A percentile compares a stretch with the other conserved stretches of the same genome.
These are phyloP conservation scores for Bovichtus diacanthus DNA, from an alignment of 2,797 vertebrate species.

Conservation along the genomic window DNA sequence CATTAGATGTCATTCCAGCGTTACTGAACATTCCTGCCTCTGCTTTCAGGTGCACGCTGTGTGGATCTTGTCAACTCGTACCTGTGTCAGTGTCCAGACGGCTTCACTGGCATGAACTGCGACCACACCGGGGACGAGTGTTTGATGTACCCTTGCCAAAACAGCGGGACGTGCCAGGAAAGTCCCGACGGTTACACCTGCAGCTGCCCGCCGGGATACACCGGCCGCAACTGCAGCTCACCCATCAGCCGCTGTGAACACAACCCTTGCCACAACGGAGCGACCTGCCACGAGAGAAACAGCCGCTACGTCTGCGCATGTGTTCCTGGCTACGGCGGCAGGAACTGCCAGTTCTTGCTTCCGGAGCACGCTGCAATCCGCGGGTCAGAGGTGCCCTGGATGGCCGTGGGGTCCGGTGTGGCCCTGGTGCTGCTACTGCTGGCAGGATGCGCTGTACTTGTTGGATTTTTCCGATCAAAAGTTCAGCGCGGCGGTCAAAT, in stretches of 20 bases:
- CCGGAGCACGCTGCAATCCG: slow-evolving; percentile 90
- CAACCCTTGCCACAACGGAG: slow-evolving; percentile 95
- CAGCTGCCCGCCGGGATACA: slow-evolving; percentile 93
- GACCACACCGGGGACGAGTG: slow-evolving; percentile 92
- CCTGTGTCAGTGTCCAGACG: slow-evolving; percentile 93
- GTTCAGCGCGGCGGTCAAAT: slow-evolving; percentile 84
- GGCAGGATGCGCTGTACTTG: slow-evolving; percentile 90
- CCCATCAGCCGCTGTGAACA: slow-evolving; percentile 94
- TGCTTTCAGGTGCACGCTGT: slow-evolving; percentile 91
- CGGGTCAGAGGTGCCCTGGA: slow-evolving; percentile 90
- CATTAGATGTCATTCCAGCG: not conserved
- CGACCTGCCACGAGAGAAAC: slow-evolving; percentile 94
- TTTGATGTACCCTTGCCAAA: slow-evolving; percentile 90
- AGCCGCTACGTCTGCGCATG: slow-evolving; percentile 95
- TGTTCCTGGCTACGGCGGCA: slow-evolving; percentile 90
- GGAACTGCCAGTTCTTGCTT: slow-evolving; percentile 96
- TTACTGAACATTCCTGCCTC: not conserved
- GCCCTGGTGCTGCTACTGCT: slow-evolving; percentile 92
- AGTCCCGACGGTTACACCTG: slow-evolving; percentile 90
- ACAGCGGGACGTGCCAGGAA: slow-evolving; percentile 94
- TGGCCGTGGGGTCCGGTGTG: slow-evolving; percentile 91
- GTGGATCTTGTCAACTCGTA: slow-evolving; percentile 94
- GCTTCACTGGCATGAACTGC: slow-evolving; percentile 94
- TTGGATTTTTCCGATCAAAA: slow-evolving; percentile 91
- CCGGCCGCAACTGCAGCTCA: slow-evolving; percentile 93